A percentile compares a stretch with the other conserved stretches of the same genome.
Conservation (phyloP, 2,797 vertebrate genomes). For the Arrhamphus sclerolepis region DNA sequence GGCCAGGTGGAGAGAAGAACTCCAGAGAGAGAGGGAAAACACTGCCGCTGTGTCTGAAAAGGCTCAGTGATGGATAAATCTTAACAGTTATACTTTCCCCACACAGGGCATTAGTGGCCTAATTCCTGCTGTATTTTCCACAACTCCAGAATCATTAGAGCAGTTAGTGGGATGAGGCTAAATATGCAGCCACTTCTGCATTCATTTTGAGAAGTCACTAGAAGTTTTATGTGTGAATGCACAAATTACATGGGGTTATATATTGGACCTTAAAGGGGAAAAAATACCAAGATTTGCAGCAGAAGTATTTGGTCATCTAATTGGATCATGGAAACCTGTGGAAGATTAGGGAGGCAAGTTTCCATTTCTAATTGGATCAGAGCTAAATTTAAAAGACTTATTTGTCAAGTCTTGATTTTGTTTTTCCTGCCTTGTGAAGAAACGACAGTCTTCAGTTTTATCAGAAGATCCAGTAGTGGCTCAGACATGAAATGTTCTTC, state of each 20-base stretch:
- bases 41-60: conserved; percentile 49
- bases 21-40: conserved; percentile 31
- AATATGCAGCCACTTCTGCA: neutral
- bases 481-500: neutral
- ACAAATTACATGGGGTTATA: neutral
- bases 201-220: neutral
- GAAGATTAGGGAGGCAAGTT: neutral
- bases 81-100: neutral
- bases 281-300: neutral
- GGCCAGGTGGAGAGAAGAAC: conserved; percentile 82
- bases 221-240: neutral
- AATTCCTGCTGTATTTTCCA: conserved; percentile 6
- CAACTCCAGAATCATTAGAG: neutral
- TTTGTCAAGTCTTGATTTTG: neutral
- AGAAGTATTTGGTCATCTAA: neutral
- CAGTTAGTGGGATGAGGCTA: neutral
- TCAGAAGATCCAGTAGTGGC: neutral
- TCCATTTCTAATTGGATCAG: neutral
- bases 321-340: neutral
- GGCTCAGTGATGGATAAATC: conserved; percentile 56
- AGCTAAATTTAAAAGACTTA: conserved; percentile 1
- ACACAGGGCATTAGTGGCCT: neutral
- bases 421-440: neutral
- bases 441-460: conserved; percentile 2
- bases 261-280: conserved; percentile 1